phyloP scores from a whole-genome alignment of 2,888 invertebrate species.

The Amblyjoppa fuscipennis region DNA sequence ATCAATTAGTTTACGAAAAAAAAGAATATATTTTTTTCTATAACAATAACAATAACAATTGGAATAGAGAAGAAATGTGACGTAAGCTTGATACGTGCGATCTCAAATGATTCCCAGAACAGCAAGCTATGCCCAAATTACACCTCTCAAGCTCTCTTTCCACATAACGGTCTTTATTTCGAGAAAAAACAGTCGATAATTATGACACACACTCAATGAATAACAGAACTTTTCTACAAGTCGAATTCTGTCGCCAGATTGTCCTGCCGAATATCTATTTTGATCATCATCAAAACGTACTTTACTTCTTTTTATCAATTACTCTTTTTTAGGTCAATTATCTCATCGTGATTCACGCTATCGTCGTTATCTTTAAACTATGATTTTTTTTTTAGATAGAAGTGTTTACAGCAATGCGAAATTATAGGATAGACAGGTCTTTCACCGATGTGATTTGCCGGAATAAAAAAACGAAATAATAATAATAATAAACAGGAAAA shows the following conservation, averaged over 20 bases:
- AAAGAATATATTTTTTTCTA: background rate
- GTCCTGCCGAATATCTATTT: constrained; percentile 76
- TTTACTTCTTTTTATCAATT: constrained; percentile 8
- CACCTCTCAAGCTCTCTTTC: constrained; percentile 78
- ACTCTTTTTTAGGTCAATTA: constrained; percentile 1
- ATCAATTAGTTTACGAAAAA: background rate
- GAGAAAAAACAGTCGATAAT: constrained; percentile 80
- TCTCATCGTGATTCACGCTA: constrained; percentile 20
- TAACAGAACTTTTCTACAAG: constrained; percentile 84
- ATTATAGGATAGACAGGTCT: constrained; percentile 27
- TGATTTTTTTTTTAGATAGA: background rate
- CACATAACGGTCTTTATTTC: constrained; percentile 82
- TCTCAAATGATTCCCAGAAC: constrained; percentile 75
- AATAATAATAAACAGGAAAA: background rate
- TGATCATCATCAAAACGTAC: background rate
- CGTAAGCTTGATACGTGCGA: constrained; percentile 43
- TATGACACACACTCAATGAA: constrained; percentile 84
- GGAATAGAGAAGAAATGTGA: constrained; percentile 10
- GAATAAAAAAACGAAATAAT: background rate
- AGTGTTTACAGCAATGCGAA: constrained; percentile 26
- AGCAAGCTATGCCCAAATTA: constrained; percentile 79
- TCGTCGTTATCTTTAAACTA: constrained; percentile 16
- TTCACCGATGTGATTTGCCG: constrained; percentile 14
- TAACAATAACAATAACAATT: background rate
- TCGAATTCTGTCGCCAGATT: constrained; percentile 79